phyloP scores from a whole-genome alignment of 2,888 invertebrate genomes.

The Phania funesta region DNA sequence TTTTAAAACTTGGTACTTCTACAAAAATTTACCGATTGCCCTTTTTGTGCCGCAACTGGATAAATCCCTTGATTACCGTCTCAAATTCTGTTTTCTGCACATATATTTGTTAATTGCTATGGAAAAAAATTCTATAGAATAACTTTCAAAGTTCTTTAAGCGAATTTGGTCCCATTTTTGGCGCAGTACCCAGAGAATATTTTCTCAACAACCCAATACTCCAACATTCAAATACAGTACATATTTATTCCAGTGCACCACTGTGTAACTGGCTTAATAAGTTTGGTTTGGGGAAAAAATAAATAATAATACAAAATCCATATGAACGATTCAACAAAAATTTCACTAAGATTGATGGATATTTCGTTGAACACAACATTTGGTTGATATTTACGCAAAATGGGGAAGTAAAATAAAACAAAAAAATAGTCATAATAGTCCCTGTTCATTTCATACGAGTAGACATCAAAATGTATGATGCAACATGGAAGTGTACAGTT shows the following conservation, averaged over 20 bases:
- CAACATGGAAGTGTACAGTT: constrained; percentile 4
- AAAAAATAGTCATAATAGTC: background rate
- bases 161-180: too few species aligned
- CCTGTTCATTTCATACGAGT: background rate
- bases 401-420: background rate
- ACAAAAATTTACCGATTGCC: too few species aligned
- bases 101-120: too few species aligned
- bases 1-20: too few species aligned
- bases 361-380: constrained; percentile 44
- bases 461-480: too few species aligned
- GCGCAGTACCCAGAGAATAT: too few species aligned
- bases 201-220: background rate
- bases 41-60: too few species aligned
- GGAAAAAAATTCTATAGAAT: too few species aligned
- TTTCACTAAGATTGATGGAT: constrained; percentile 41
- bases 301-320: constrained; percentile 7
- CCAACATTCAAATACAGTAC: background rate
- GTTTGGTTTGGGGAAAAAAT: constrained; percentile 56
- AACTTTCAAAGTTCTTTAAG: too few species aligned
- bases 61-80: too few species aligned
- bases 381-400: constrained; percentile 10
- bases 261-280: too few species aligned
- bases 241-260: background rate
- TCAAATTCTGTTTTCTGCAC: too few species aligned
- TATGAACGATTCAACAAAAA: constrained; percentile 27